phyloP scores from a whole-genome alignment of 2,888 invertebrate species.

The Lasioglossum zephyrum region DNA sequence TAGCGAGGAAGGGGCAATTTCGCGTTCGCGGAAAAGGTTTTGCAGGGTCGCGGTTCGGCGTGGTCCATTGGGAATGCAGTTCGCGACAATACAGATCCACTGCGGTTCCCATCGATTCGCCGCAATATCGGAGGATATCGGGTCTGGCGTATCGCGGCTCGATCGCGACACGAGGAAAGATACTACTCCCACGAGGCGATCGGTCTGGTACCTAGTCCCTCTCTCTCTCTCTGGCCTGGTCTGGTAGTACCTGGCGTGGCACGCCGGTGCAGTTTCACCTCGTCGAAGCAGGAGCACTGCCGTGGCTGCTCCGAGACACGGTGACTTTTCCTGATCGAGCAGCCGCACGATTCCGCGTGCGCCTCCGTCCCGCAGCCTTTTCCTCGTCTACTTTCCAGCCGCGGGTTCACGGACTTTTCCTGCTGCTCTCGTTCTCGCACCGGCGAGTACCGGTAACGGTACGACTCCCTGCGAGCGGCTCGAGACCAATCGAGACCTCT shows the following conservation, averaged over 20 bases:
- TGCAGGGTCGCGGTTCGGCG: not conserved
- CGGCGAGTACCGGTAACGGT: conserved; percentile 16
- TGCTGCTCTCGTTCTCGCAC: conserved; percentile 18
- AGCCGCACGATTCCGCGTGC: conserved; percentile 21
- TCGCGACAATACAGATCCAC: conserved; percentile 57
- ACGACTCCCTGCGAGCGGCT: not conserved
- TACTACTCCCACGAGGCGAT: conserved; percentile 63
- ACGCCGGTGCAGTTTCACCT: conserved; percentile 48
- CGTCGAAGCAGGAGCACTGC: conserved; percentile 15
- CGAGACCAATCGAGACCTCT: not conserved
- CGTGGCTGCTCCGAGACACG: conserved; percentile 37
- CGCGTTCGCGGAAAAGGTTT: not conserved
- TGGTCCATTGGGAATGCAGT: conserved; percentile 49
- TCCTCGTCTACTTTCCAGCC: conserved; percentile 13
- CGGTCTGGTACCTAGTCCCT: conserved; percentile 24
- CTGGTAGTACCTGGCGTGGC: not conserved
- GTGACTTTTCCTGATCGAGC: conserved; percentile 49
- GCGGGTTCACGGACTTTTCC: conserved; percentile 46
- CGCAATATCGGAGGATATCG: conserved; percentile 70
- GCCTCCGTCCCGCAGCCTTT: conserved; percentile 16
- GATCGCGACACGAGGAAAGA: conserved; percentile 63
- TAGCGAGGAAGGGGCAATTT: not conserved
- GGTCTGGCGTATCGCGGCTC: conserved; percentile 54
- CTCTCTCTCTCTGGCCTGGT: not conserved
- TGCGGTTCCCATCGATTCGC: conserved; percentile 69